Conservation (phyloP, 2,797 vertebrate species). For the Poliocrania exsul region DNA sequence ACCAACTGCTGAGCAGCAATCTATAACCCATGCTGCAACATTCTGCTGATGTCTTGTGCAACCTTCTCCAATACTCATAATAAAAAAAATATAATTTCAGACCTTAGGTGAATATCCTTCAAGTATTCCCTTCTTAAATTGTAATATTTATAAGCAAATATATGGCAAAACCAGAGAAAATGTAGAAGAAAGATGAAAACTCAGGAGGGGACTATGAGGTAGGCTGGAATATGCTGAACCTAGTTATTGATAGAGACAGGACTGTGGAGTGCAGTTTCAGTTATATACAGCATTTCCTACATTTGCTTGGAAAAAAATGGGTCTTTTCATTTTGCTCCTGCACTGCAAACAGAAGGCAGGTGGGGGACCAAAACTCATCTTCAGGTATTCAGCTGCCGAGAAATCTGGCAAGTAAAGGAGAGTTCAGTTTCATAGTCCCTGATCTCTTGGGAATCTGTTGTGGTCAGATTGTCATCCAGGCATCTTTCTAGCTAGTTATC, state of each 20-base stretch:
- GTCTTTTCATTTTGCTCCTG: neutral
- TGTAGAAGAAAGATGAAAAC: neutral
- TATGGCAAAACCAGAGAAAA: neutral
- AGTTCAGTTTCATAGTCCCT: neutral
- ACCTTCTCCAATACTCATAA: neutral
- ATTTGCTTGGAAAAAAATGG: neutral
- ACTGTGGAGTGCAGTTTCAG: neutral
- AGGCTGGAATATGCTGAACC: neutral
- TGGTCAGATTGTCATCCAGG: neutral
- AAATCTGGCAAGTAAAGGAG: neutral
- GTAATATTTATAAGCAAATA: neutral
- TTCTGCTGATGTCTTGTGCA: conserved; percentile 44
- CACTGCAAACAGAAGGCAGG: neutral
- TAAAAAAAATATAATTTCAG: neutral
- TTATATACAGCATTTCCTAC: neutral
- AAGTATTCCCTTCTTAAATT: neutral
- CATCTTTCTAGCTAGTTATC: neutral
- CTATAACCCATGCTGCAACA: conserved; percentile 34
- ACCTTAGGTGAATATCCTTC: neutral
- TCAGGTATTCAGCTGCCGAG: neutral
- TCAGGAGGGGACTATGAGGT: neutral
- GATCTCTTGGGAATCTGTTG: neutral
- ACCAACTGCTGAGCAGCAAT: conserved; percentile 41
- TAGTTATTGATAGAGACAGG: neutral
- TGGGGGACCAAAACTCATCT: neutral